Conservation (phyloP, 2,113 vertebrate species). For the Australoheros scitulus region DNA sequence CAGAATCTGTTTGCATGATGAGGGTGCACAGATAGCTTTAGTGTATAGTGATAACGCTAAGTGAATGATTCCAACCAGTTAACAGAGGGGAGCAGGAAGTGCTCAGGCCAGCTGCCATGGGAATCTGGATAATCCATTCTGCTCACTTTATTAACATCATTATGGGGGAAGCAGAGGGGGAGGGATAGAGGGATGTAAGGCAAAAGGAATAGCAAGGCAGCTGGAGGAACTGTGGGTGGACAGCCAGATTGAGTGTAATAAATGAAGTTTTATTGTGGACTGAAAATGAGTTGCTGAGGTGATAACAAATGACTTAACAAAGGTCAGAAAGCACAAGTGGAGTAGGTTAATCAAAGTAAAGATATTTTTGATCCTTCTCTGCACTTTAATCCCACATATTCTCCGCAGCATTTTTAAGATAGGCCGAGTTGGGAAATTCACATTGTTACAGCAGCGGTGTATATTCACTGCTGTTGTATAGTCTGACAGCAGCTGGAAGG, state of each 20-base stretch:
- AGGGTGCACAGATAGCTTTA: conserved; percentile 30
- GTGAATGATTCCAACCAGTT: conserved; percentile 69
- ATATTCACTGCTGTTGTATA: too few species aligned
- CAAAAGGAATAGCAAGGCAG: conserved; percentile 2
- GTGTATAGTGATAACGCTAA: conserved; percentile 64
- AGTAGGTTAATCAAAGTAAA: background rate
- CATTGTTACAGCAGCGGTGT: too few species aligned
- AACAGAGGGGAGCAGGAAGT: conserved; percentile 48
- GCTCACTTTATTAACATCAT: conserved; percentile 69
- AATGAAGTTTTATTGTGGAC: background rate
- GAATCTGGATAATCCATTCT: conserved; percentile 73
- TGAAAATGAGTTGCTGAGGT: conserved; percentile 17
- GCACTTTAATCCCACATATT: background rate
- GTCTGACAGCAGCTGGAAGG: too few species aligned
- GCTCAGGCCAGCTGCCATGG: conserved; percentile 65
- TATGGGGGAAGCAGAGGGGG: conserved; percentile 32
- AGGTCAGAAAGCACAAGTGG: conserved; percentile 5
- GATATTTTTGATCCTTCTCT: background rate
- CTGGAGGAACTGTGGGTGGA: conserved; percentile 5
- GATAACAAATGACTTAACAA: conserved; percentile 33
- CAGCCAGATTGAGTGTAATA: background rate
- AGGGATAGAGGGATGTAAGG: background rate
- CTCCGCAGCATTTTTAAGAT: background rate
- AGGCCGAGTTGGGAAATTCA: too few species aligned
- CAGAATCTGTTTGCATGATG: conserved; percentile 25